phyloP scores from a whole-genome alignment of 2,888 invertebrate species.

The Oligia latruncula region DNA sequence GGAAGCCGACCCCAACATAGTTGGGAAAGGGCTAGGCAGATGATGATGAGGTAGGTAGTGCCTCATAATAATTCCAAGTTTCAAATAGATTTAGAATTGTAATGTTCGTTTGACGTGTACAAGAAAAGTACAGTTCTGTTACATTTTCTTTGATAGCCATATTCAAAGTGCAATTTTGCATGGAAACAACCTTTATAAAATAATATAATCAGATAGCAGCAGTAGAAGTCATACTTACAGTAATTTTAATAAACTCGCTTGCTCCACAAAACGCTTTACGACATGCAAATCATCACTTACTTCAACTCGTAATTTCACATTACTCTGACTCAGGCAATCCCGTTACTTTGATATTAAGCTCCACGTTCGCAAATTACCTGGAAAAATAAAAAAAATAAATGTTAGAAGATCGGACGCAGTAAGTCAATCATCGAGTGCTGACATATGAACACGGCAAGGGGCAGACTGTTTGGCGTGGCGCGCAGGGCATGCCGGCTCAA shows the following conservation, averaged over 20 bases:
- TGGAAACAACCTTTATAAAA: neutral
- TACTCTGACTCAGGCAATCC: slow-evolving; percentile 9
- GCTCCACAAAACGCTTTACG: neutral
- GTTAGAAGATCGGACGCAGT: slow-evolving; percentile 34
- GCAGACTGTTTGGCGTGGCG: slow-evolving; percentile 81
- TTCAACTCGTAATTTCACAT: slow-evolving; percentile 27
- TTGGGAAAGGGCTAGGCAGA: too few species aligned
- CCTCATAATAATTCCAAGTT: neutral
- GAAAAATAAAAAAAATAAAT: slow-evolving; percentile 59
- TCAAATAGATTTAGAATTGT: neutral
- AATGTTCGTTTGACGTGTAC: slow-evolving; percentile 18
- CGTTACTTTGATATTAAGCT: slow-evolving; percentile 17
- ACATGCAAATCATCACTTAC: slow-evolving; percentile 54
- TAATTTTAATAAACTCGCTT: slow-evolving; percentile 28
- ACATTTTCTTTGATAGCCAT: neutral
- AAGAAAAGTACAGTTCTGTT: neutral
- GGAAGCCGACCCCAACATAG: too few species aligned
- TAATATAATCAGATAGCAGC: slow-evolving; percentile 11
- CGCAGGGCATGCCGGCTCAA: slow-evolving; percentile 70
- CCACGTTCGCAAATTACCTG: slow-evolving; percentile 67
- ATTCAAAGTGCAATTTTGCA: neutral
- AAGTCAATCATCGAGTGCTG: slow-evolving; percentile 52
- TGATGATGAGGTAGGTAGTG: too few species aligned
- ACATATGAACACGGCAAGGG: slow-evolving; percentile 59
- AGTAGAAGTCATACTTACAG: neutral